Percentiles rank a stretch among this genome's conserved stretches.
Evolutionary conservation across 2,113 vertebrate genomes (phyloP).

Genomic region (Hemicordylus capensis): DNA sequence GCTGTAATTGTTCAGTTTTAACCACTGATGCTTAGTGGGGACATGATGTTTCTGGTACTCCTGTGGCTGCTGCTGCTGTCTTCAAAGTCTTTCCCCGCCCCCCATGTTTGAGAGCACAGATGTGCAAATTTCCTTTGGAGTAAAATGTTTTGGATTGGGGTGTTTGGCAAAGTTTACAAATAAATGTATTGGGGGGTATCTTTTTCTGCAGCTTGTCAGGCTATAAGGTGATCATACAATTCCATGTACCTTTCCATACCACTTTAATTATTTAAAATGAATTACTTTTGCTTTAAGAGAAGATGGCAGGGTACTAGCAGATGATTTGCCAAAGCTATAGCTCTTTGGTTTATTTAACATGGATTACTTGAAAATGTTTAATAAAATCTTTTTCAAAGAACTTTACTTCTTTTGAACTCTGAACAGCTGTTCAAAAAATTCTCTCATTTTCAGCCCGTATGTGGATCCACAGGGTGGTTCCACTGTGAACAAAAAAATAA

Average conservation of each 20-base stretch:
- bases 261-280: neutral
- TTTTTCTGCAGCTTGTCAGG: too few relatives aligned
- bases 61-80: too few relatives aligned
- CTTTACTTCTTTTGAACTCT: too few relatives aligned
- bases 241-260: neutral
- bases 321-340: conserved; percentile 8
- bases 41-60: neutral
- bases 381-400: neutral
- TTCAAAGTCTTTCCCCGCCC: too few relatives aligned
- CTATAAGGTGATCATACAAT: too few relatives aligned
- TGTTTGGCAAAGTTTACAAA: too few relatives aligned
- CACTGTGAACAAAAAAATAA: neutral
- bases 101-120: too few relatives aligned
- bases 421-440: neutral
- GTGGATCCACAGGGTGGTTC: neutral
- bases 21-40: conserved; percentile 32
- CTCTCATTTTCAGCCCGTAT: neutral
- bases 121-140: too few relatives aligned
- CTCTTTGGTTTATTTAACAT: neutral
- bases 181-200: too few relatives aligned
- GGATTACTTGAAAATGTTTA: neutral
- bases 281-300: conserved; percentile 6
- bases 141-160: too few relatives aligned
- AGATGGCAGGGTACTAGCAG: neutral
- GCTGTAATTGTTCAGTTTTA: conserved; percentile 33